Base-by-base conservation (phyloP, 2,888 invertebrate species). In the Hirtodrosophila duncani region DNA sequence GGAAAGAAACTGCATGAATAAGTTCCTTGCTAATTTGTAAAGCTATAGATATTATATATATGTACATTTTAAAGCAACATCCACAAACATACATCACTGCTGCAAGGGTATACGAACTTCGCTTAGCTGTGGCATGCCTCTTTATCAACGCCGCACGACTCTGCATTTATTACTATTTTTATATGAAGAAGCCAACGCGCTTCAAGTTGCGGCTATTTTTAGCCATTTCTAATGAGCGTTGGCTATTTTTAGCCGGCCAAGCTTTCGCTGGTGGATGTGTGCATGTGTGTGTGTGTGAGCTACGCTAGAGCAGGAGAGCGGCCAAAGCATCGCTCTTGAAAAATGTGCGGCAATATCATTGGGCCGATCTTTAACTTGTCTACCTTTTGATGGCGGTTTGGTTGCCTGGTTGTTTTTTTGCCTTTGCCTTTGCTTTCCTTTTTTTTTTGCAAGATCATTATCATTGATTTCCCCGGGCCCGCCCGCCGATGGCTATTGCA, bases 171-270 rank as follows among this genome's bases (percentile, higher is more conserved):
- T 29, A 11, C 16, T 38, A 17, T 42, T 38, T 8, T 42, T 36
- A 17, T 59, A 17, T 46, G 44, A n/a, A 33, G 23, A 41, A 41
- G 53, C 38, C 26, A 13, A 43, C 46, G 39, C 48, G 57, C 58
- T 56, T 81, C 57, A 61, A 55, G 48, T 43, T 29, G 49, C 36
- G 34, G 51, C 63, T 77, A 80, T 81, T 83, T 81, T 74, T 80
- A 80, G 80, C 63, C 45, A 44, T 65, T 82, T 82, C 80, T 82
- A 80, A 80, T 81, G 62, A 82, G 67, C 56, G 60, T 53, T 64
- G 42, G 58, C 80, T 82, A 80, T 80, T 79, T 82, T 79, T 80
- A 79, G 64, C 23, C 38, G 50, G 29, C 52, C 46, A 50, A 60
- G 72, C 77, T 77, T 58, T 64, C 49, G 24, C 45, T 41, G 34